phyloP scores from a whole-genome alignment of 23 tunicate genomes.

The Styela plicata region DNA sequence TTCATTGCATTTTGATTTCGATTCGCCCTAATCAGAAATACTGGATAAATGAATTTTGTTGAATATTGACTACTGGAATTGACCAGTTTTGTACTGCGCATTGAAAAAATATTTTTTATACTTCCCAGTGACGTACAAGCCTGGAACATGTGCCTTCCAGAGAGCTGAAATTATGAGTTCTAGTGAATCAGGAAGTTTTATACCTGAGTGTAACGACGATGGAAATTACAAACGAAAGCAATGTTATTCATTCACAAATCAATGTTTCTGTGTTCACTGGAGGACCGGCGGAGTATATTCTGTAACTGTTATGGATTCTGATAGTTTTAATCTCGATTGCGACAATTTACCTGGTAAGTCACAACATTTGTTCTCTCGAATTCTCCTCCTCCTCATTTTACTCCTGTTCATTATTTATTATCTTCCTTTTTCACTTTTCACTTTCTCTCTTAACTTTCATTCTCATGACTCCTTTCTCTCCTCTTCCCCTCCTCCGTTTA shows the following conservation, averaged over 20 bases:
- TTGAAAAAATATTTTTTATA: no score
- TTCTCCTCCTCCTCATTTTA: background rate
- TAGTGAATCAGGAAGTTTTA: background rate
- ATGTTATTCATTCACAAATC: background rate
- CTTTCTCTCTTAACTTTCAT: background rate
- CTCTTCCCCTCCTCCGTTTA: background rate
- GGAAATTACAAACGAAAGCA: background rate
- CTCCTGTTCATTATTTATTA: background rate
- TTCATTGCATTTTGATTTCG: no score
- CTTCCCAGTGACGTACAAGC: background rate
- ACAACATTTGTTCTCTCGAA: background rate
- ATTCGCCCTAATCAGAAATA: no score
- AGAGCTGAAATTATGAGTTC: background rate
- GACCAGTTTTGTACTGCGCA: no score
- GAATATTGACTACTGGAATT: no score
- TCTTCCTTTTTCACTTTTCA: background rate
- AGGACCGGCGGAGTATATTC: background rate
- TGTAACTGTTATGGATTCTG: background rate
- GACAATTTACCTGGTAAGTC: conserved; percentile 15
- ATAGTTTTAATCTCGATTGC: background rate
- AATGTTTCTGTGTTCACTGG: conserved; percentile 1
- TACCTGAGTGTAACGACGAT: conserved; percentile 4
- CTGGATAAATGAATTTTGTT: no score
- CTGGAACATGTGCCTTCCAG: background rate
- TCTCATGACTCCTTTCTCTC: background rate